Evolutionary conservation across 1,140 invertebrate species (phyloP).

Genomic region (Drosophila quadrilineata): DNA sequence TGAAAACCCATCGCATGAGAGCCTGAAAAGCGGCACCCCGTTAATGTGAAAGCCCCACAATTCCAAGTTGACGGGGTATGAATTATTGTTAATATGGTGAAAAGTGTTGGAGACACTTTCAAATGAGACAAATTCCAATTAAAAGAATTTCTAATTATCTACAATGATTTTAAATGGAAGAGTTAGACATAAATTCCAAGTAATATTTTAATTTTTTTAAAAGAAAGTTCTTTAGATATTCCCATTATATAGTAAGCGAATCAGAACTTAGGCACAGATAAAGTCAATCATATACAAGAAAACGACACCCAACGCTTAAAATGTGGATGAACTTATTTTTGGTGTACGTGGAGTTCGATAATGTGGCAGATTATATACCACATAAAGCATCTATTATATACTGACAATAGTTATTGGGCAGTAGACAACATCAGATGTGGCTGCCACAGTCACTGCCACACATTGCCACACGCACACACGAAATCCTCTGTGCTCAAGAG

Average conservation of each 20-base stretch:
- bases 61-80: neutral
- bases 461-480: conserved; percentile 56
- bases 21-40: neutral
- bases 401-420: conserved; percentile 6
- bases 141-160: neutral
- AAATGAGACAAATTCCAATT: neutral
- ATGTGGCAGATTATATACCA: conserved; percentile 1
- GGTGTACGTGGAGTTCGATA: too few relatives aligned
- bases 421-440: conserved; percentile 16
- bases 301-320: neutral
- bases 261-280: neutral
- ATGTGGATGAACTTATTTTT: neutral
- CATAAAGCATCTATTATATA: too few relatives aligned
- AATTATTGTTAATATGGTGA: neutral
- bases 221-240: neutral
- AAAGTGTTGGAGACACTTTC: conserved; percentile 35
- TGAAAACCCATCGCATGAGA: conserved; percentile 17
- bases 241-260: too few relatives aligned
- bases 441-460: too few relatives aligned
- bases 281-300: conserved; percentile 1
- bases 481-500: conserved; percentile 71
- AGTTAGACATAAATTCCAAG: too few relatives aligned
- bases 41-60: conserved; percentile 30
- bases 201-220: neutral
- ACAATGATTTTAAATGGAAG: conserved; percentile 1